These are phyloP conservation scores for Dichetophora obliterata DNA, from an alignment of 2,888 invertebrate species.

Conservation along the genomic window DNA sequence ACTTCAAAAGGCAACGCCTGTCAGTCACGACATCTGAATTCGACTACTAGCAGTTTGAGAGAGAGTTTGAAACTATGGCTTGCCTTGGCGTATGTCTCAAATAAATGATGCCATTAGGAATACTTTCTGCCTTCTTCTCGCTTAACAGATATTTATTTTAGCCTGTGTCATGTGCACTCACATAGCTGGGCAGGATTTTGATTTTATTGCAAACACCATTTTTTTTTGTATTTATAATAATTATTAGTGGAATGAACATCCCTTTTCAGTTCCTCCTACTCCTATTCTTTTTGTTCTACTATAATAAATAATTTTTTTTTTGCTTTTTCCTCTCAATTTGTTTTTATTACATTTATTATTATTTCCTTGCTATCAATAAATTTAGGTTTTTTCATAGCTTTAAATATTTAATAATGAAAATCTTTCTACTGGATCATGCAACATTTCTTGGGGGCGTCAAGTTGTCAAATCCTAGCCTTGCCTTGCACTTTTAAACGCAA, in stretches of 20 bases:
- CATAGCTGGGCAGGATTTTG: not conserved
- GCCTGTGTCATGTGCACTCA: not conserved
- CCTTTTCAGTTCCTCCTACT: not conserved
- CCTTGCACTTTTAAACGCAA: conserved; percentile 3
- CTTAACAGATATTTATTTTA: not conserved
- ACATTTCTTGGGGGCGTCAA: not conserved
- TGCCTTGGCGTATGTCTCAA: not conserved
- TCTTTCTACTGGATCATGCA: not conserved
- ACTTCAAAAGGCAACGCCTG: too few relatives aligned
- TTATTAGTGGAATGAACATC: not conserved
- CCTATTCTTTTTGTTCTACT: not conserved
- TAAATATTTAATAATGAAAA: conserved; percentile 2
- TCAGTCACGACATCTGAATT: too few relatives aligned
- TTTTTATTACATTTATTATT: not conserved
- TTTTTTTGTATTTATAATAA: not conserved
- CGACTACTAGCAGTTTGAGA: too few relatives aligned
- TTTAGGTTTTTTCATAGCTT: not conserved
- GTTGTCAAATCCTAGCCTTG: not conserved
- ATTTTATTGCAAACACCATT: conserved; percentile 2
- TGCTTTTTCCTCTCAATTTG: not conserved
- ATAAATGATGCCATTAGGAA: conserved; percentile 41
- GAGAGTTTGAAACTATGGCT: too few relatives aligned
- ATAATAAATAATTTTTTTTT: too few relatives aligned
- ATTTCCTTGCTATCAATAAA: not conserved
- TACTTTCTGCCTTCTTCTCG: not conserved